Evolutionary conservation across 2,888 invertebrate genomes (phyloP), one percentile per base, ranked within the genome.

Genomic region (Archips crataeganus): DNA sequence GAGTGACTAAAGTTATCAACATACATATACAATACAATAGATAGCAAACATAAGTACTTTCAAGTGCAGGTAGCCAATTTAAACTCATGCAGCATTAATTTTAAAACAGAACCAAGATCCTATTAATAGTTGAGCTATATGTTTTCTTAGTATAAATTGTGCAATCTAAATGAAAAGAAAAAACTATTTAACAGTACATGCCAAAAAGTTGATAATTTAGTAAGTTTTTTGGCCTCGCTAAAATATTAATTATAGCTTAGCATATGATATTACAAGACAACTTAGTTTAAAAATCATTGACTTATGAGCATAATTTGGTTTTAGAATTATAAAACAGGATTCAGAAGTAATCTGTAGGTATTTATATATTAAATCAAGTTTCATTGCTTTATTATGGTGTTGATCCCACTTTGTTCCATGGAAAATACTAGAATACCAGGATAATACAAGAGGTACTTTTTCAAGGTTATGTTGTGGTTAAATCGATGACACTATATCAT

Each of bases 381-480:
- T 34, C 2, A 39, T 36, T 60, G 6, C 2, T 9, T 0, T 32
- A 57, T 57, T 57, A 32, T 11, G 13, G n/a, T 32, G 32, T 10
- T 4, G 4, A 10, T 54, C 0, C 10, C 57, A 9, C n/a, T n/a
- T 13, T 15, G 8, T 13, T 10, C 13, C 34, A 51, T 64, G 36
- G 70, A 71, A 64, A 36, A 39, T 23, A 59, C 70, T 65, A 71
- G 70, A 71, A 71, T 2, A 15, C 42, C 23, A 54, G 39, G 34
- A 62, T 0, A 11, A 49, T 36, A 36, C 23, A n/a, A n/a, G 1
- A n/a, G 60, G 6, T 39, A 39, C 3, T 11, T 60, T 39, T 65
- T 71, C 71, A 71, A 71, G 71, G 71, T 54, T 49, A 39, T 3
- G 2, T n/a, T 3, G 49, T 13, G 49, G 49, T 65, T 65, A 65